Conservation (phyloP, 2,888 invertebrate genomes). For the Chesias legatella region DNA sequence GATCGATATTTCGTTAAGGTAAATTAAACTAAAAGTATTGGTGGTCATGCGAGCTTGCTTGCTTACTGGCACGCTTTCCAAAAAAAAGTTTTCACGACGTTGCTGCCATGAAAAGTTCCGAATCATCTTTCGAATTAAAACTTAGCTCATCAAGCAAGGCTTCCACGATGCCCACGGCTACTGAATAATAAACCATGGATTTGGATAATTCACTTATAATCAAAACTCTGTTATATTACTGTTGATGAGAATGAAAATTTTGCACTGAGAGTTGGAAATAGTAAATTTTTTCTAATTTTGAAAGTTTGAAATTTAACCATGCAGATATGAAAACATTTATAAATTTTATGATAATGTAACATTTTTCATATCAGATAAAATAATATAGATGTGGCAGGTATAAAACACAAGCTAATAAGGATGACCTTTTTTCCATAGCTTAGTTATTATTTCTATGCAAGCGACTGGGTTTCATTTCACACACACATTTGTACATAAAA, state of each 20-base stretch:
- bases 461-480: too few relatives aligned
- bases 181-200: conserved; percentile 41
- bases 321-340: too few relatives aligned
- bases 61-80: neutral
- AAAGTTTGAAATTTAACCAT: too few relatives aligned
- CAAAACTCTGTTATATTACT: conserved; percentile 31
- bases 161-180: conserved; percentile 26
- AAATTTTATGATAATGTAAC: too few relatives aligned
- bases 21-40: too few relatives aligned
- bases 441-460: too few relatives aligned
- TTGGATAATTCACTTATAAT: conserved; percentile 43
- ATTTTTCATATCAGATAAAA: too few relatives aligned
- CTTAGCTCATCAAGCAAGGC: conserved; percentile 38
- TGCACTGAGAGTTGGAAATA: neutral
- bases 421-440: too few relatives aligned
- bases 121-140: conserved; percentile 34
- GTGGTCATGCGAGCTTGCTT: neutral
- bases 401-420: too few relatives aligned
- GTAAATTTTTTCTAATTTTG: neutral
- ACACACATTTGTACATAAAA: too few relatives aligned
- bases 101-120: conserved; percentile 12
- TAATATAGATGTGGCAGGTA: too few relatives aligned
- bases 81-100: conserved; percentile 7
- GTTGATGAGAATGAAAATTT: conserved; percentile 21
- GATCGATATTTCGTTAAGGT: too few relatives aligned